Base-by-base conservation (phyloP, 1,140 invertebrate genomes). In the Sinonovacula constricta region DNA sequence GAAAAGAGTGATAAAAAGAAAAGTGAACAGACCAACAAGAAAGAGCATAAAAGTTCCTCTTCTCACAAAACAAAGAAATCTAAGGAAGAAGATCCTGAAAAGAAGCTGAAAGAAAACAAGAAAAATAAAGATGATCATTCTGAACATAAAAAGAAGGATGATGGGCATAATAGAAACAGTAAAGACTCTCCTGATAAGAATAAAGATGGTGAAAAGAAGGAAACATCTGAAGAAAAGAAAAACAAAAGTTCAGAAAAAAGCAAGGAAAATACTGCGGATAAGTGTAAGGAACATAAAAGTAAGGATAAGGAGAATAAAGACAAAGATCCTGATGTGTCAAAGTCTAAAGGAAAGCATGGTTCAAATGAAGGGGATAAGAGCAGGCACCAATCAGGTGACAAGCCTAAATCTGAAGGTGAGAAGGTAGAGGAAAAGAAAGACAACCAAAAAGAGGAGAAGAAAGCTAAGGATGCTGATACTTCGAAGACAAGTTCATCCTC, bases 311-410 rank as follows among this genome's bases (percentile, higher is more conserved):
- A 63, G 33, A 71, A 75, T 31, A 80, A 80, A 76, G 79, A 76
- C 28, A 70, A 81, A 72, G 71, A 66, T 36, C 45, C 65, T 39
- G 65, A 68, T 60, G 34, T 63, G 34, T 69, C 75, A 33, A 78
- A 78, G 26, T 76, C 72, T 28, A 76, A 76, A 39, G 49, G 34
- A 57, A 59, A 49, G 33, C 45, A 26, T 5, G 14, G 34, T 18
- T 26, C 34, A 34, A 60, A 54, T 39, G 63, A 65, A 28, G n/a
- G 62, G 67, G 59, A 78, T 12, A 54, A 54, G 83, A 65, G 3
- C 65, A n/a, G 77, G 79, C 7, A 86, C 83, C 39, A 88, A 89
- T 2, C 90, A 92, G 91, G 91, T 34, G 91, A 67, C 15, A 80
- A 78, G 34, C 28, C 45, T 28, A 82, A 72, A 26, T 3, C 53